These are phyloP conservation scores for Manis javanica DNA, from an alignment of 2,797 vertebrate genomes.

Conservation along the genomic window DNA sequence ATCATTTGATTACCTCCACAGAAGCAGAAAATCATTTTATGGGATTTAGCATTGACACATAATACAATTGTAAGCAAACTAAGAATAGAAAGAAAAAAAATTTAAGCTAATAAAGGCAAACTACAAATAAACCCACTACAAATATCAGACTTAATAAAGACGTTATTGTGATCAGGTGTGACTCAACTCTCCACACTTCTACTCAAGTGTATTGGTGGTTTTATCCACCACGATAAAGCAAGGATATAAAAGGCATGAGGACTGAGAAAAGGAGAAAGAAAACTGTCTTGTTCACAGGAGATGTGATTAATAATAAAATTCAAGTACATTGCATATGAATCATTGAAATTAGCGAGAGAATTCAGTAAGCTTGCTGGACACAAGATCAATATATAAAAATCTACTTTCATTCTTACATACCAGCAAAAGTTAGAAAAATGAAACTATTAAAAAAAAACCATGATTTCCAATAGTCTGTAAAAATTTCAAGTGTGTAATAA, in stretches of 20 bases:
- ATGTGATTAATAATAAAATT: background rate
- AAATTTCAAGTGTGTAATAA: background rate
- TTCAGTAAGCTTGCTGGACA: background rate
- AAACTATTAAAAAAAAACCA: background rate
- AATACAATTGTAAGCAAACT: constrained; percentile 23
- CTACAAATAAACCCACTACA: background rate
- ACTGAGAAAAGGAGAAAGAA: background rate
- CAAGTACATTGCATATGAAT: background rate
- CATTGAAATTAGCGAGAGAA: background rate
- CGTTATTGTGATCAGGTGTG: background rate
- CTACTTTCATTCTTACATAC: background rate
- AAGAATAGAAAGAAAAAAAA: background rate
- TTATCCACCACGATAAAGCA: background rate
- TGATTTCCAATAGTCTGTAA: background rate
- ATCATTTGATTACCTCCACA: constrained; percentile 16
- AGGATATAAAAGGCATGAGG: background rate
- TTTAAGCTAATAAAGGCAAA: background rate
- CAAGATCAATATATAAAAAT: background rate
- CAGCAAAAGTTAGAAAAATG: background rate
- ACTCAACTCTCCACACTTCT: background rate
- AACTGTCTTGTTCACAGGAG: background rate
- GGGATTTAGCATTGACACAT: background rate
- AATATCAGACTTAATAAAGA: background rate
- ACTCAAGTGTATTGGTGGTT: background rate
- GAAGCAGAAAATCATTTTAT: background rate